Conservation (phyloP, 2,888 invertebrate genomes). For the Xestia xanthographa region DNA sequence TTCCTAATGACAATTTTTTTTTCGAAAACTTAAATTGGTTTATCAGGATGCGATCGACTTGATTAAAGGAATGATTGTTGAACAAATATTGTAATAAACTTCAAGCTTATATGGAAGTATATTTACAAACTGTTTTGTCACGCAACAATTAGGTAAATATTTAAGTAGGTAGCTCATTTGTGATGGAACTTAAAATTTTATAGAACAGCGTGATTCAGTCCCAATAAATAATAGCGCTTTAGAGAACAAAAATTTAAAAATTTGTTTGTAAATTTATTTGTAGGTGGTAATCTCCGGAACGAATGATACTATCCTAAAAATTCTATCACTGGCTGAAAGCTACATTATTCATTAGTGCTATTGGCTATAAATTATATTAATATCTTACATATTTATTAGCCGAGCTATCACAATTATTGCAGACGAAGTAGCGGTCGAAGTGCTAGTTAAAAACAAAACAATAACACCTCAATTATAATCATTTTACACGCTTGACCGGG, state of each 20-base stretch:
- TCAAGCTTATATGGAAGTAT: neutral
- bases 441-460: neutral
- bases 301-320: too few relatives aligned
- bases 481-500: conserved; percentile 4
- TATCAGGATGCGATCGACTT: conserved; percentile 6
- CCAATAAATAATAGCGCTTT: neutral
- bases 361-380: too few relatives aligned
- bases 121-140: neutral
- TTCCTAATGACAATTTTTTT: neutral
- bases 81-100: conserved; percentile 22
- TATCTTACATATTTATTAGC: too few relatives aligned
- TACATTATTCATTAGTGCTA: too few relatives aligned
- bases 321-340: too few relatives aligned
- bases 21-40: conserved; percentile 6
- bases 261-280: too few relatives aligned
- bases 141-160: neutral
- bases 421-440: too few relatives aligned
- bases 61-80: neutral
- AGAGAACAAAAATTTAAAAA: neutral
- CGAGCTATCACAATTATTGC: too few relatives aligned
- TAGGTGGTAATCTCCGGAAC: too few relatives aligned
- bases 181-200: neutral
- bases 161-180: neutral
- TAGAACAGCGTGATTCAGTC: neutral
- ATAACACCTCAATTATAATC: neutral